Percentiles rank a stretch among this genome's conserved stretches.
phyloP scores from a whole-genome alignment of 2,797 vertebrate genomes.

The Podarcis siculus region DNA sequence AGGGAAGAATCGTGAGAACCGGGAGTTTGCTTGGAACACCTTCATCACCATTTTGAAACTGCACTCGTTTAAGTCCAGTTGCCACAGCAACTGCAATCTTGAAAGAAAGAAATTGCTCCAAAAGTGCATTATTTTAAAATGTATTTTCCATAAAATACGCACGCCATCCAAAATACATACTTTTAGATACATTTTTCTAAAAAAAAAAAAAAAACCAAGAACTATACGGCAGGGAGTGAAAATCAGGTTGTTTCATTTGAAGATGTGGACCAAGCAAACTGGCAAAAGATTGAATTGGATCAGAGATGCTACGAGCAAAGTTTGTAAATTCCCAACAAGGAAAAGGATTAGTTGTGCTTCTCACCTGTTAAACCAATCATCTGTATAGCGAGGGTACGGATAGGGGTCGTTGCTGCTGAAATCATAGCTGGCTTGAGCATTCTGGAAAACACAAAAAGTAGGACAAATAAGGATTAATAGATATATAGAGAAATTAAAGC shows the following conservation, averaged over 20 bases:
- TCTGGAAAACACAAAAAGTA: constrained; percentile 84
- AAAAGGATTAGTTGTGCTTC: not conserved
- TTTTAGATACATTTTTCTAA: too few species aligned
- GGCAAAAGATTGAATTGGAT: not conserved
- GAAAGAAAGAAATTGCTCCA: too few species aligned
- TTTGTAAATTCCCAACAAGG: not conserved
- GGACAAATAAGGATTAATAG: constrained; percentile 33
- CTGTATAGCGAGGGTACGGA: constrained; percentile 97
- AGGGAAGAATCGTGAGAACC: too few species aligned
- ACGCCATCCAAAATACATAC: too few species aligned
- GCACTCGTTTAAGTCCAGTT: too few species aligned
- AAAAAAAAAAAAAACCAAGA: too few species aligned
- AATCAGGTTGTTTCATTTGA: too few species aligned
- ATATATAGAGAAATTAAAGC: not conserved
- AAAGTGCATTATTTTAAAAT: too few species aligned
- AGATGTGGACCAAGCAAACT: not conserved
- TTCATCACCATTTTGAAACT: not conserved
- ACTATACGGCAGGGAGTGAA: too few species aligned
- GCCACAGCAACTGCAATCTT: too few species aligned
- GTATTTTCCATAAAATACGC: too few species aligned
- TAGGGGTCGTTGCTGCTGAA: constrained; percentile 99
- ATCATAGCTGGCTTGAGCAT: constrained; percentile 97
- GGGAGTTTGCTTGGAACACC: too few species aligned
- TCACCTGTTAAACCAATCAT: constrained; percentile 99
- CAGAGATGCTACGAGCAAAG: constrained; percentile 8